phyloP scores from a whole-genome alignment of 1,140 invertebrate species.

The Drosophila punjabiensis region DNA sequence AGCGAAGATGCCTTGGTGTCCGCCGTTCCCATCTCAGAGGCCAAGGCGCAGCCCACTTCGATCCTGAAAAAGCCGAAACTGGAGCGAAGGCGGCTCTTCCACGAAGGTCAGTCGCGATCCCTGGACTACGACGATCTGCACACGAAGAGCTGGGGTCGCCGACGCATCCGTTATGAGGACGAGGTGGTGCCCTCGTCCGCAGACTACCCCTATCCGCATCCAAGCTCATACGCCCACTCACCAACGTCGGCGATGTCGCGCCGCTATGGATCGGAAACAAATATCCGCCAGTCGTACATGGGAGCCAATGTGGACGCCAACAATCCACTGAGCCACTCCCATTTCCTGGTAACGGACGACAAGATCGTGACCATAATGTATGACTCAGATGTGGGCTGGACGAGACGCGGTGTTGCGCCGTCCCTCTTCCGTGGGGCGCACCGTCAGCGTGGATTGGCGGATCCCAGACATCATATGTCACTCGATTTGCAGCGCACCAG shows the following conservation, averaged over 20 bases:
- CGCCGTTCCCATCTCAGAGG: constrained; percentile 78
- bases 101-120: constrained; percentile 79
- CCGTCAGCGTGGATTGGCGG: constrained; percentile 52
- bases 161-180: constrained; percentile 81
- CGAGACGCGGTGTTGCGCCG: constrained; percentile 75
- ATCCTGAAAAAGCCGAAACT: constrained; percentile 81
- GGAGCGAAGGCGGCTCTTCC: constrained; percentile 76
- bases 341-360: constrained; percentile 85
- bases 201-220: constrained; percentile 46
- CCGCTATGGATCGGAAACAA: constrained; percentile 80
- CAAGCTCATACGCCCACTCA: constrained; percentile 35
- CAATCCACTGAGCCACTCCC: constrained; percentile 82
- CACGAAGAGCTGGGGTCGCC: constrained; percentile 78
- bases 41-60: constrained; percentile 71
- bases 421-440: constrained; percentile 71
- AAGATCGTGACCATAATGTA: constrained; percentile 85
- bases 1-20: constrained; percentile 79
- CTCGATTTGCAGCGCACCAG: constrained; percentile 78
- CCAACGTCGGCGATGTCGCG: constrained; percentile 58
- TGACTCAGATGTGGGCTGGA: constrained; percentile 86
- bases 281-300: constrained; percentile 84
- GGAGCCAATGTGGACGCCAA: constrained; percentile 75
- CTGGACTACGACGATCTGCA: constrained; percentile 83
- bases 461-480: constrained; percentile 77
- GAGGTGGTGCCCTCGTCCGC: constrained; percentile 53